Evolutionary conservation across 2,888 invertebrate genomes (phyloP).

Genomic region (Morinoia aosen): DNA sequence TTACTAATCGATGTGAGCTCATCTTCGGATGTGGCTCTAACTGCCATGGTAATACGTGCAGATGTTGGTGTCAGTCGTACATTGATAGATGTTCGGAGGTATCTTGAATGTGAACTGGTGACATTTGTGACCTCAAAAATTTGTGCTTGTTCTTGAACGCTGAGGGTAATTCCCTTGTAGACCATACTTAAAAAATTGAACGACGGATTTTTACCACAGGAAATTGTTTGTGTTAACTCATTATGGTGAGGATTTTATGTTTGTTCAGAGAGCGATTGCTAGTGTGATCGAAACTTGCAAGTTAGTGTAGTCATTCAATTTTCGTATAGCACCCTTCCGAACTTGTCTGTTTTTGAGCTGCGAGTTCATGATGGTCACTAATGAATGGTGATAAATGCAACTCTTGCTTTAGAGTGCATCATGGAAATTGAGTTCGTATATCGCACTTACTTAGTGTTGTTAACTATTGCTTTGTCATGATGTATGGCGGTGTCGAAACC

Average conservation of each 20-base stretch:
- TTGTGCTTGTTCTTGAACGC: too few relatives aligned
- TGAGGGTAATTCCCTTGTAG: too few relatives aligned
- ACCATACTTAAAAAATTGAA: neutral
- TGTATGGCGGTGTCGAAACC: neutral
- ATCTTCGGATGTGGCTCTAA: neutral
- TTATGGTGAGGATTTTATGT: neutral
- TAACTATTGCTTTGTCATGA: neutral
- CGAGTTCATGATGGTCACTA: neutral
- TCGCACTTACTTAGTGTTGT: neutral
- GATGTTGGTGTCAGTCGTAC: neutral
- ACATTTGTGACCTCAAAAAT: neutral
- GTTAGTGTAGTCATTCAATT: neutral
- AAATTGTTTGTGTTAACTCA: neutral
- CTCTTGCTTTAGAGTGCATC: neutral
- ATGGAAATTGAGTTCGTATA: neutral
- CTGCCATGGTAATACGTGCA: neutral
- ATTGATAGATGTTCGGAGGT: neutral
- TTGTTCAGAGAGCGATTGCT: neutral
- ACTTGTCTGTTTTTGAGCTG: too few relatives aligned
- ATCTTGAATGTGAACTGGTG: neutral
- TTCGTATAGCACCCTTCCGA: neutral
- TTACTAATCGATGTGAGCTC: neutral
- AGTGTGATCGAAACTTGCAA: neutral
- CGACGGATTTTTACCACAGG: neutral
- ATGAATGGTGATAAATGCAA: neutral